Percentiles rank a stretch among this genome's conserved stretches.
phyloP scores from a whole-genome alignment of 2,113 vertebrate species.

The Cyphomyrus discorhynchus region DNA sequence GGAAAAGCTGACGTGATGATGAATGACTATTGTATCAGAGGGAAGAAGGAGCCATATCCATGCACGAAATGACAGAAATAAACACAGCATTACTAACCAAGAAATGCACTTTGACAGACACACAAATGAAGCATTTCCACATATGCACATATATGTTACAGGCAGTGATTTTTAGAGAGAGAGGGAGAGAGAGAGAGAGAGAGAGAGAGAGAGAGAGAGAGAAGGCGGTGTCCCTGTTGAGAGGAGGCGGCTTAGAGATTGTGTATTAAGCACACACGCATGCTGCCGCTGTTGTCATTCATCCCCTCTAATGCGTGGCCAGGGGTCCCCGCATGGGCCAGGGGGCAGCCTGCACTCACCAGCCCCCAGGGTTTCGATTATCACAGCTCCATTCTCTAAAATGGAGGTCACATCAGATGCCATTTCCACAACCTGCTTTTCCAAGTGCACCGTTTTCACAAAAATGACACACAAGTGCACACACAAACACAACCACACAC shows the following conservation, averaged over 20 bases:
- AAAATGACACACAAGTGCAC: slow-evolving; percentile 45
- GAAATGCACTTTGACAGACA: not conserved
- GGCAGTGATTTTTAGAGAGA: not conserved
- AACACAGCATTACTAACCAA: not conserved
- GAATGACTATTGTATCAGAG: not conserved
- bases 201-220: slow-evolving; percentile 27
- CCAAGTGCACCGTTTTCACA: slow-evolving; percentile 56
- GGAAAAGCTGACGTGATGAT: not conserved
- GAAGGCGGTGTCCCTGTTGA: not conserved
- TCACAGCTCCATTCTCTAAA: slow-evolving; percentile 54
- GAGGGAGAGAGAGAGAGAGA: not conserved
- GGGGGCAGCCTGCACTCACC: slow-evolving; percentile 35
- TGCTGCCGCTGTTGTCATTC: slow-evolving; percentile 35
- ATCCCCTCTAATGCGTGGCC: slow-evolving; percentile 39
- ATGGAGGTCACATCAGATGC: slow-evolving; percentile 57
- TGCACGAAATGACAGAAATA: not conserved
- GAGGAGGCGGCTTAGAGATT: slow-evolving; percentile 3
- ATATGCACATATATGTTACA: not conserved
- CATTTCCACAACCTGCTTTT: slow-evolving; percentile 54
- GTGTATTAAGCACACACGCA: slow-evolving; percentile 10
- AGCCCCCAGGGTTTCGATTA: slow-evolving; percentile 64
- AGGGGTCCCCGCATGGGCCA: slow-evolving; percentile 22
- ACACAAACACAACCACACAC: not conserved
- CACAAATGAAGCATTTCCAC: not conserved
- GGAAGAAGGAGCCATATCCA: not conserved